Evolutionary conservation across 2,888 invertebrate species (phyloP).

Genomic region (Chaetoderma sp.): DNA sequence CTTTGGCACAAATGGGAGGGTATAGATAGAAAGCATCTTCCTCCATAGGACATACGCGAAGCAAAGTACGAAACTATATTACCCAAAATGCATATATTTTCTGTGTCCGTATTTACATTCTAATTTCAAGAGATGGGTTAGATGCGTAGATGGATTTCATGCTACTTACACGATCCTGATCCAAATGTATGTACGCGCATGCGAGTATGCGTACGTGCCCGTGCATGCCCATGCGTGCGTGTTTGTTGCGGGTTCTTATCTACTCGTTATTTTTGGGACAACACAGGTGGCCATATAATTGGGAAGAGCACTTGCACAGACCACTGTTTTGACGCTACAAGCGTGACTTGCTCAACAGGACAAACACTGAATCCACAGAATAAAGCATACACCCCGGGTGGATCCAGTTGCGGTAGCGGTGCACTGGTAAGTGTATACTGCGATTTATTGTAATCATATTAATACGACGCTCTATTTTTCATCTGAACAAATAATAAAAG

Average conservation of each 20-base stretch:
- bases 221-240: no score
- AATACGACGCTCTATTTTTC: neutral
- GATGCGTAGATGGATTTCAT: no score
- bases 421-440: conserved; percentile 44
- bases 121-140: no score
- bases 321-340: conserved; percentile 54
- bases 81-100: no score
- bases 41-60: no score
- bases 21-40: no score
- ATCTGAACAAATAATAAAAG: neutral
- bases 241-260: no score
- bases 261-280: no score
- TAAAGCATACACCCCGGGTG: conserved; percentile 46
- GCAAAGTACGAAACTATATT: no score
- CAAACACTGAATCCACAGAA: conserved; percentile 55
- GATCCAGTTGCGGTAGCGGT: conserved; percentile 60
- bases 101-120: no score
- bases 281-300: conserved; percentile 57
- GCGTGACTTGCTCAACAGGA: conserved; percentile 49
- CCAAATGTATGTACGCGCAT: neutral
- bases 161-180: neutral
- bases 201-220: no score
- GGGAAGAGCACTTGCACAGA: conserved; percentile 62
- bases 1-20: no score
- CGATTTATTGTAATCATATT: neutral